Base-by-base conservation (phyloP, 2,888 invertebrate species). In the Macrophya annulata region DNA sequence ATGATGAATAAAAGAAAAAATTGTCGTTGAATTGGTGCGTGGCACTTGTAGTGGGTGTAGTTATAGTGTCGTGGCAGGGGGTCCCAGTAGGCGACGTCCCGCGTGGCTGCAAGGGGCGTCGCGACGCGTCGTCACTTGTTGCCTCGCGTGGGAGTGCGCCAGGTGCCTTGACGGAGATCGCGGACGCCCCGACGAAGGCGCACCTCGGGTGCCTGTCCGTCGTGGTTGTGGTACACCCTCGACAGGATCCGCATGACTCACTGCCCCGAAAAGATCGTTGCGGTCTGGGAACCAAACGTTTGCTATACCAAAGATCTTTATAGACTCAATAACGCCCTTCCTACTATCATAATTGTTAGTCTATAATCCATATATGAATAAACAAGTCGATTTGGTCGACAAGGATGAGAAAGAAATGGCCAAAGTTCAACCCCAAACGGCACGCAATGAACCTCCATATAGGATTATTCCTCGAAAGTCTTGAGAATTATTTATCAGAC, bases 81-180 rank as follows among this genome's bases (percentile, higher is more conserved):
- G 87, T 87, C 87, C 55, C 85, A 85, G 87, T 85, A 85, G 86
- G 87, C 85, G 85, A 77, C 85, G 85, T 85, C 72, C 76, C 65
- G 83, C 51, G 74, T 45, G 71, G 81, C 74, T 82, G 79, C 55
- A 62, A 84, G 72, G 82, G 83, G 85, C 74, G 84, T 83, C 48
- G 85, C 85, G 86, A 81, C 85, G 84, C 74, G 85, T 79, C 84
- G 85, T 86, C 84, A 85, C 85, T 85, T 85, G 86, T 86, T 85
- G 85, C 86, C 82, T 85, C 62, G 85, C 85, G 82, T 85, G 85
- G 84, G 85, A 85, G 72, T 84, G 55, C 51, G 76, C 84, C 85
- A 85, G 85, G 85, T 85, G 85, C 72, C 83, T 45, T 74, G 65
- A 2, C 82, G 65, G 65, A 68, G 84, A 51, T 71, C 68, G 84